phyloP scores from a whole-genome alignment of 2,797 vertebrate species.

The Jordanella pulchra region DNA sequence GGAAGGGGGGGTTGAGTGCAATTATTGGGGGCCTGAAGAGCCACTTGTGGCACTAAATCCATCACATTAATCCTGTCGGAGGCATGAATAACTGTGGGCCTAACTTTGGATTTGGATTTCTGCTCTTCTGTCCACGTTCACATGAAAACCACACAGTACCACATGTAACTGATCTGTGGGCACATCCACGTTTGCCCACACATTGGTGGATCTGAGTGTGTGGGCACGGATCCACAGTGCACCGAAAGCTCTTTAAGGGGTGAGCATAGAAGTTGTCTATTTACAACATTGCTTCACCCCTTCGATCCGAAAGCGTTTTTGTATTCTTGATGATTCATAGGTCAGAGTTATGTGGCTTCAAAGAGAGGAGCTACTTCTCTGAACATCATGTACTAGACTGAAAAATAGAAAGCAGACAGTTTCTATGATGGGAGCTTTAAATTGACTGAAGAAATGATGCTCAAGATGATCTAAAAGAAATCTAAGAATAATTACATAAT shows the following conservation, averaged over 20 bases:
- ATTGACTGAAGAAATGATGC: background rate
- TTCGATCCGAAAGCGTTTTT: background rate
- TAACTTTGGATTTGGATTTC: background rate
- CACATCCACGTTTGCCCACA: background rate
- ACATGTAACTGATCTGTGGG: background rate
- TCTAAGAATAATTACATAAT: background rate
- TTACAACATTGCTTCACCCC: background rate
- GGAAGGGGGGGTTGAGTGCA: too few relatives aligned
- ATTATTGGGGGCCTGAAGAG: too few relatives aligned
- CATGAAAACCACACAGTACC: background rate
- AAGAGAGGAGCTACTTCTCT: background rate
- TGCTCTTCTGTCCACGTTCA: background rate
- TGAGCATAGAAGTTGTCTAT: background rate
- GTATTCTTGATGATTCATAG: background rate
- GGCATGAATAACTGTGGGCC: background rate
- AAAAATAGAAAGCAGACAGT: background rate
- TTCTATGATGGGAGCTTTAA: background rate
- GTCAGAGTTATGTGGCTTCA: background rate
- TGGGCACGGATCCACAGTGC: background rate
- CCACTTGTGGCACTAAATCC: too few relatives aligned
- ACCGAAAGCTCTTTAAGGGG: background rate
- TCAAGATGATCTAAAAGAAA: background rate
- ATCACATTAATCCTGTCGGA: background rate
- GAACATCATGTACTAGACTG: background rate
- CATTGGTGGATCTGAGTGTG: background rate